A percentile compares a stretch with the other conserved stretches of the same genome.
Conservation (phyloP, 2,113 vertebrate species). For the Albula glossodonta region DNA sequence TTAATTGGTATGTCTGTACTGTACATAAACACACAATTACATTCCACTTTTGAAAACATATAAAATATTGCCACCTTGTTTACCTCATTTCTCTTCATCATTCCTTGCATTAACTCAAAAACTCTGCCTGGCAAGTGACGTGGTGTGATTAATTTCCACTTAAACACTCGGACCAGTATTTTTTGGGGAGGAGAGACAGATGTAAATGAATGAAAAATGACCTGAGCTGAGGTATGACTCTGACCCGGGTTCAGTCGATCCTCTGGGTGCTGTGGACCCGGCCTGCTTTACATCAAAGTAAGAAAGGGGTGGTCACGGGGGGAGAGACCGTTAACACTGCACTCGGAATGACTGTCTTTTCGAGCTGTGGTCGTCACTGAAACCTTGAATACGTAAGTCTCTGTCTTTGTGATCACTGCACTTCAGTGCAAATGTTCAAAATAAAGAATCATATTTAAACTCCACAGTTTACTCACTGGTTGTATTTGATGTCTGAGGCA, state of each 20-base stretch:
- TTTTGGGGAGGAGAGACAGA: not conserved
- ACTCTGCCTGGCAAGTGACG: no score
- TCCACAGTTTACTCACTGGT: not conserved
- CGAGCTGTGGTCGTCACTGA: slow-evolving; percentile 21
- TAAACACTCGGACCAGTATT: not conserved
- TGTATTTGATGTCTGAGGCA: not conserved
- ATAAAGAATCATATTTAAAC: not conserved
- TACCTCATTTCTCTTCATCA: not conserved
- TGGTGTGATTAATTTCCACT: no score
- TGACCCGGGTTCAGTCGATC: slow-evolving; percentile 44
- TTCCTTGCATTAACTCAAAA: not conserved
- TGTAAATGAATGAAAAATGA: not conserved
- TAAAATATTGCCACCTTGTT: not conserved
- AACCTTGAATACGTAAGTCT: slow-evolving; percentile 12
- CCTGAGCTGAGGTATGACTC: not conserved
- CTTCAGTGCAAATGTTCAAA: not conserved
- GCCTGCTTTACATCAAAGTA: slow-evolving; percentile 38
- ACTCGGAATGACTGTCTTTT: slow-evolving; percentile 38
- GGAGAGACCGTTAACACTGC: slow-evolving; percentile 36
- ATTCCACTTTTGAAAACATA: no score
- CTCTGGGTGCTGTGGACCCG: slow-evolving; percentile 36
- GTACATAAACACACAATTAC: no score
- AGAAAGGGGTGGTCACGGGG: slow-evolving; percentile 31
- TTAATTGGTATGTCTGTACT: no score
- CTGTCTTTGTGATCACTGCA: not conserved